Evolutionary conservation across 2,113 vertebrate genomes (phyloP), one percentile per base, ranked within the genome.

Genomic region (Embiotoca jacksoni): DNA sequence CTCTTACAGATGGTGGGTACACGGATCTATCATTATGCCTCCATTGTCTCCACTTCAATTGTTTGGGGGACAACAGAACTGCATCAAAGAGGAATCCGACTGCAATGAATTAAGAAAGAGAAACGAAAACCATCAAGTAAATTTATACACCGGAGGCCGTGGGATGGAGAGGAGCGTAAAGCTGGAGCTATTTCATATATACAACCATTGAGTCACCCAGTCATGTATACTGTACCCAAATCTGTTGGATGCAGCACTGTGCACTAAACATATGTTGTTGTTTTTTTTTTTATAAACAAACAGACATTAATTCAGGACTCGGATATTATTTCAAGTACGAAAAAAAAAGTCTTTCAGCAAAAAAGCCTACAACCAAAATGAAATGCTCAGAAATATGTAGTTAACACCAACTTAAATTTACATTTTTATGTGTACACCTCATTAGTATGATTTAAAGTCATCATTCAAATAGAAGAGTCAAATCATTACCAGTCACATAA

Each of bases 1-100:
- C 97, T 98, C 95, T 95, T 99, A 96, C 98, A 99, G 98, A 99
- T 99, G 98, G 98, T 94, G 96, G 97, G 94, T 99, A 96, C 96
- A 96, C 97, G 96, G 95, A 97, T 98, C 97, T 96, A 98, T 99
- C 98, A 99, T 97, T 96, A 97, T 96, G 96, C 96, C 97, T 98
- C 98, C 96, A 99, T 99, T 99, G 98, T 99, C 97, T 99, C 95
- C 94, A 96, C 95, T 96, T 95, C 93, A 96, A 95, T 98, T 95
- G 95, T 94, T 93, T 92, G 93, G 96, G 96, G 95, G 95, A 96
- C 95, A 95, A 93, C 92, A 93, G 94, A 94, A 92, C 92, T 95
- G 93, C 82, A 94, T 94, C 93, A 95, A 94, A 95, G 90, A 96
- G 94, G 94, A 97, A 96, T 96, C 95, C 95, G 92, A 97, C 95